Evolutionary conservation across 1,140 invertebrate genomes (phyloP), one percentile per base, ranked within the genome.

Genomic region (Theocolax elegans): DNA sequence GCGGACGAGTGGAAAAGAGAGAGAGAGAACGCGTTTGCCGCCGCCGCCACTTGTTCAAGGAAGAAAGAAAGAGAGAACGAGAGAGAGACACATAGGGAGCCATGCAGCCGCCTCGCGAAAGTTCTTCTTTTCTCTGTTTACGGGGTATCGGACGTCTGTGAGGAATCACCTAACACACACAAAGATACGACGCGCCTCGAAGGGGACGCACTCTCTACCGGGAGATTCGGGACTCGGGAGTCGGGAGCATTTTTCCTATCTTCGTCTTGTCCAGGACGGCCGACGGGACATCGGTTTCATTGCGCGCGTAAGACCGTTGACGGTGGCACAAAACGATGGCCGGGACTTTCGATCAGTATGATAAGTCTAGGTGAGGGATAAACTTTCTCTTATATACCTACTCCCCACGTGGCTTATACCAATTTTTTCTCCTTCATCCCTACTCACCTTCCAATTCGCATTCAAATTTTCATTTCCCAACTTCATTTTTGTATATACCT

Each of bases 331-430:
- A 35, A 35, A 35, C 31, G 31, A 35, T 35, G 87, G 89, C 89
- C 79, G 88, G 86, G 73, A 87, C 89, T 49, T 92, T 92, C 83
- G 91, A 92, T 86, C 90, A 90, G 71, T 90, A 90, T 84, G 91
- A 92, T 81, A 90, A 88, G 83, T 87, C 87, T 77, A 92, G 91
- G 91, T 92, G 83, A 77, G n/a, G n/a, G n/a, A n/a, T n/a, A n/a
- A n/a, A 56, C 58, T 60, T 31, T 59, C 25, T 56, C 21, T 25
- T 1, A 2, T 15, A 12, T 9, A 13, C 19, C n/a, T n/a, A n/a
- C 23, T n/a, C 19, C 23, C 3, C 49, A 38, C 29, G 42, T 58
- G 54, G 49, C 44, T 15, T 31, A 10, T 4, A 67, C 19, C n/a
- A 1, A 3, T 29, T 29, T 46, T 44, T n/a, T n/a, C n/a, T 42